These are phyloP conservation scores for Nymphicus hollandicus DNA, from an alignment of 2,113 vertebrate species.

Conservation along the genomic window DNA sequence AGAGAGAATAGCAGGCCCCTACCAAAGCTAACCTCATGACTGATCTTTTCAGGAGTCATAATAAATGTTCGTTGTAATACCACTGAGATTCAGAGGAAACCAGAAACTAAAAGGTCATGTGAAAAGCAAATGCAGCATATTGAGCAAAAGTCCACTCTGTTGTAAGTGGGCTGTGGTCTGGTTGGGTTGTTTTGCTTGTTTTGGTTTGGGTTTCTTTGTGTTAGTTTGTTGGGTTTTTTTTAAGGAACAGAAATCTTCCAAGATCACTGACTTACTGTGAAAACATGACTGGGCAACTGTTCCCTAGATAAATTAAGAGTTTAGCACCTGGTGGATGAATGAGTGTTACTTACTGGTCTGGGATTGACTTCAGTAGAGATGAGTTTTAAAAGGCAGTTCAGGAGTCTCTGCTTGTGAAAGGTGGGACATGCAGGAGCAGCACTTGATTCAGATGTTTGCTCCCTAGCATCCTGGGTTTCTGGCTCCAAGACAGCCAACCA, in stretches of 20 bases:
- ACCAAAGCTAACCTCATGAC: neutral
- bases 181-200: neutral
- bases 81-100: neutral
- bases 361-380: conserved; percentile 93
- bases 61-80: neutral
- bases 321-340: neutral
- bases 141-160: neutral
- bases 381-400: conserved; percentile 90
- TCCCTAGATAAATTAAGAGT: neutral
- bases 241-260: neutral
- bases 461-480: conserved; percentile 36
- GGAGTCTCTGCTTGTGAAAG: conserved; percentile 81
- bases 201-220: neutral
- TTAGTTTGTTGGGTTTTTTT: neutral
- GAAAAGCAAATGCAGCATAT: neutral
- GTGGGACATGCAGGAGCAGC: conserved; percentile 37
- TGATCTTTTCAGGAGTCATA: neutral
- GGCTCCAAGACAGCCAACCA: conserved; percentile 82
- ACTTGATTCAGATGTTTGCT: conserved; percentile 34
- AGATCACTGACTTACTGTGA: neutral
- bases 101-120: neutral
- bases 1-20: neutral
- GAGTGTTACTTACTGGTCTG: conserved; percentile 82
- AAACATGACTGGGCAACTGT: neutral
- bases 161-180: neutral